Base-by-base conservation (phyloP, 2,888 invertebrate species). In the Drosophila meridionalis region DNA sequence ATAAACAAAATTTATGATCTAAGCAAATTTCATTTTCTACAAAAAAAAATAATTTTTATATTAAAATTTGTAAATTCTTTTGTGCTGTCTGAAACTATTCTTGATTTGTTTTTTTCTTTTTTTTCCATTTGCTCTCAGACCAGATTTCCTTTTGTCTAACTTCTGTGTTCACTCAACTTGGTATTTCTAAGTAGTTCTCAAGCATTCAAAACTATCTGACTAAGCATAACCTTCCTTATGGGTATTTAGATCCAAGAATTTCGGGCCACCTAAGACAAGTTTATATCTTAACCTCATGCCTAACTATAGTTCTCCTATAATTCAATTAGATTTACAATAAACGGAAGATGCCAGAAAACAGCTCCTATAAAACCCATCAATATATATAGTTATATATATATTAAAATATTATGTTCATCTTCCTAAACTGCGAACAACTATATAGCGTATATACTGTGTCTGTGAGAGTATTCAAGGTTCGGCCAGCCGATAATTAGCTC, bases 401-500 rank as follows among this genome's bases (percentile, higher is more conserved):
- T 6, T 47, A 30, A 4, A 47, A 14, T 40, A 50, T 12, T 20
- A 28, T 43, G 36, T 58, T 47, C 56, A 47, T 20, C 52, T 60
- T 60, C 40, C 50, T 40, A 53, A 53, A 28, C 60, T 56, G 28
- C 28, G 50, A 73, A 32, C 50, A 71, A 73, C 57, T 63, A 32
- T 55, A 43, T 61, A 63, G 30, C 7, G 55, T 55, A 53, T 60
- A 57, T 63, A 30, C 2, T 50, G 34, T 68, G 34, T 53, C 62
- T 78, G 66, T 60, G 40, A 78, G 75, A 38, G 65, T 65, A 77
- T 72, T 32, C 14, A 50, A 59, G 20, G 5, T 58, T 72, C 72
- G 72, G 58, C 58, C 30, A 30, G 55, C 43, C 72, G 62, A 62
- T 40, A 30, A 7, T 14, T 43, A 52, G 52, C 9, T 71, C 43